Base-by-base conservation (phyloP, 2,888 invertebrate genomes). In the Clanis bilineata region DNA sequence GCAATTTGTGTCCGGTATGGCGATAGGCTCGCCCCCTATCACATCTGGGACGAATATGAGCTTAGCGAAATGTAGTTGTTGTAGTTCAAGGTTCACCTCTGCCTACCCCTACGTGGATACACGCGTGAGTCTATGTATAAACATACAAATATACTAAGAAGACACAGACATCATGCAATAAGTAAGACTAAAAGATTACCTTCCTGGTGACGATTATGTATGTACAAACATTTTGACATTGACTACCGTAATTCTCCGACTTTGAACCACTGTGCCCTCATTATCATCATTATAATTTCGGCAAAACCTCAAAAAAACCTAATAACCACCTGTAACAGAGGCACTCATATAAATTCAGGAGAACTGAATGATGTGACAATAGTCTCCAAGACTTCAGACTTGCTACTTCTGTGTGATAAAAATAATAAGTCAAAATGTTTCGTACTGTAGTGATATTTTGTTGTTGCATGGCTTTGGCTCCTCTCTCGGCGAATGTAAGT, bases 401-500 rank as follows among this genome's bases (percentile, higher is more conserved):
- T 43, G 41, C 18, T 25, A 57, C 61, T 45, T 18, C 41, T 38
- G 28, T n/a, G 39, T 21, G 2, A 28, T n/a, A 18, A 47, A 21
- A 39, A 38, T 36, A 58, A 15, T 43, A 41, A 59, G 56, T 44
- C 21, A 82, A 75, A 69, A 87, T 87, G 87, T 69, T 71, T 9
- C 76, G 72, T 47, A 9, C 63, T 18, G 62, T 71, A 2, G 43
- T 74, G 58, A 64, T 79, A 3, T 18, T 81, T 44, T 77, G 71
- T 62, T 77, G 68, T 54, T 68, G 70, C 60, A 67, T 69, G 61
- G 72, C 69, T 38, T 62, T 83, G 15, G 71, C 73, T 3, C 77
- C 82, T 0, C 72, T 71, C 62, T 62, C 77, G 32, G 66, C 65
- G 36, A 61, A 59, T 61, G 85, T 85, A 72, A 84, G 82, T 76